phyloP scores from a whole-genome alignment of 2,888 invertebrate species.

The Orthonevra nobilis region DNA sequence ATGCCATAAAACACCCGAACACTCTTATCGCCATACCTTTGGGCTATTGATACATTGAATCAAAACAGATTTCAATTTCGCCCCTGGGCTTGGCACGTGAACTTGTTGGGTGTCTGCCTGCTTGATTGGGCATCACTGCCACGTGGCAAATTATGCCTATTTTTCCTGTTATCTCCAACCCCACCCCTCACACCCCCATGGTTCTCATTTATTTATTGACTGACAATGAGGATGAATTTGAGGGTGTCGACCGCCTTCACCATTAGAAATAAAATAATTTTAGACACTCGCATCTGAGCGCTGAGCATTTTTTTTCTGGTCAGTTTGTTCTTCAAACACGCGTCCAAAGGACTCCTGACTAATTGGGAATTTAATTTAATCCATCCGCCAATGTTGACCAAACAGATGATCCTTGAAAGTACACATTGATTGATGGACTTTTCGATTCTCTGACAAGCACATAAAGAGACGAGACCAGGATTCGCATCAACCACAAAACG shows the following conservation, averaged over 20 bases:
- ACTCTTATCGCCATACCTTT: no score
- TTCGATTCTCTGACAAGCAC: conserved; percentile 8
- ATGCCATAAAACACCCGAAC: neutral
- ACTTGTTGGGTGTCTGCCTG: no score
- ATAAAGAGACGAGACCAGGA: neutral
- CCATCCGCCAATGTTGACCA: conserved; percentile 17
- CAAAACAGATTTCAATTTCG: no score
- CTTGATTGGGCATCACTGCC: no score
- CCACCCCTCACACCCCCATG: neutral
- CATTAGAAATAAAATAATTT: conserved; percentile 49
- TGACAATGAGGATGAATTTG: conserved; percentile 31
- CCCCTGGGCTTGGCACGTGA: no score
- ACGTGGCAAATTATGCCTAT: no score
- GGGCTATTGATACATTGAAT: no score
- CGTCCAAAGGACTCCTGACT: conserved; percentile 6
- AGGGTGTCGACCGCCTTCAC: conserved; percentile 32
- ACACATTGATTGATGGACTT: conserved; percentile 43
- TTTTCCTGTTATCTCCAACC: no score
- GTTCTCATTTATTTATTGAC: conserved; percentile 43
- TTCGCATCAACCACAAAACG: neutral
- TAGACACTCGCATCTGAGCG: conserved; percentile 15
- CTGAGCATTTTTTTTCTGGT: no score
- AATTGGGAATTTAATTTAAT: conserved; percentile 57
- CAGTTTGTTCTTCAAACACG: conserved; percentile 35
- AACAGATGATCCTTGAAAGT: conserved; percentile 46